Evolutionary conservation across 2,888 invertebrate species (phyloP).

Genomic region (Brassicogethes aeneus): DNA sequence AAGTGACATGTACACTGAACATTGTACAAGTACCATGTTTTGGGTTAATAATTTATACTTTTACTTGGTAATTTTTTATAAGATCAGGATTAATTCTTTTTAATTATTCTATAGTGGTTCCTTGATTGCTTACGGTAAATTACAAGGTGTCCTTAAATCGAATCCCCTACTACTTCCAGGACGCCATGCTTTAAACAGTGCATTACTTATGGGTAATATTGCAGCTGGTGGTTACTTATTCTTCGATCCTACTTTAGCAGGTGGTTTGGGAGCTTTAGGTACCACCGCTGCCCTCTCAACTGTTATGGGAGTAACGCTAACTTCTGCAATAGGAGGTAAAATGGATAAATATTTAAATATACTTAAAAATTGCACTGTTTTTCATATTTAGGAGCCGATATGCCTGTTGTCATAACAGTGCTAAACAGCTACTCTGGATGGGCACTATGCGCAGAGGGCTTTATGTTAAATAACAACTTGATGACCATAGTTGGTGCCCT

Average conservation of each 20-base stretch:
- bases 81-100: slow-evolving; percentile 4
- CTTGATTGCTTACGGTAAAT: slow-evolving; percentile 81
- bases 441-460: slow-evolving; percentile 90
- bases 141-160: slow-evolving; percentile 73
- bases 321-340: slow-evolving; percentile 79
- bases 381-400: slow-evolving; percentile 64
- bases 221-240: slow-evolving; percentile 66
- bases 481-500: slow-evolving; percentile 89
- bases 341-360: neutral
- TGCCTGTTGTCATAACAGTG: slow-evolving; percentile 90
- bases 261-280: slow-evolving; percentile 65
- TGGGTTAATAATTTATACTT: too few relatives aligned
- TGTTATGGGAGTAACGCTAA: slow-evolving; percentile 78
- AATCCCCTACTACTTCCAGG: slow-evolving; percentile 77
- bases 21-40: too few relatives aligned
- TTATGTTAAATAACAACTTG: slow-evolving; percentile 86
- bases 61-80: slow-evolving; percentile 2
- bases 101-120: slow-evolving; percentile 65
- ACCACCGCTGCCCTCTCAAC: slow-evolving; percentile 70
- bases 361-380: neutral
- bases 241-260: slow-evolving; percentile 53
- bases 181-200: slow-evolving; percentile 66
- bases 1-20: too few relatives aligned
- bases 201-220: slow-evolving; percentile 58
- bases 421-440: slow-evolving; percentile 89